Evolutionary conservation across 1,140 invertebrate species (phyloP), one percentile per base, ranked within the genome.

Genomic region (Nebria ingens): DNA sequence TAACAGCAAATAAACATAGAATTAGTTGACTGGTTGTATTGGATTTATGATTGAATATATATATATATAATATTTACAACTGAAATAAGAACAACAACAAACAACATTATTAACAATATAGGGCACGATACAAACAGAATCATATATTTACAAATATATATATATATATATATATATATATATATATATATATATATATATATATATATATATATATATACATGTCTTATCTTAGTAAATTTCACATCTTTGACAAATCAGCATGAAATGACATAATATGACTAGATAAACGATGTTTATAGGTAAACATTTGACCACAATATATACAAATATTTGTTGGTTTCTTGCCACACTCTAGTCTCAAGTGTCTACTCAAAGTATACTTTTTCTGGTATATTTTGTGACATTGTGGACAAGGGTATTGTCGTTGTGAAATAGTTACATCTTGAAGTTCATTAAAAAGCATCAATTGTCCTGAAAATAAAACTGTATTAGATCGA

Each of bases 291-390:
- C 73, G 67, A 58, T 76, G 73, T 59, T 76, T 78, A 61, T 78
- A 71, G 52, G 72, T 73, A 67, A 79, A 79, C 45, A 68, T 70
- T 54, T 71, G 72, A 34, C 72, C 67, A 61, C 65, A 68, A 58
- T 73, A 71, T 13, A 71, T 70, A 60, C 76, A 77, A 51, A 69
- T 66, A 56, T 76, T 72, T 65, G 73, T 74, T 2, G 76, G 75
- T 55, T 72, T 69, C 58, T 77, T 77, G 13, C 76, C 76, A 57
- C 76, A 78, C 59, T 78, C 76, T 42, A 76, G 70, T 2, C 70
- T 74, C 11, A 76, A 65, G 58, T 78, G 76, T 52, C 76, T 66
- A 55, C 68, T 65, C 56, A 77, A 73, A 2, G 74, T 76, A 58
- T 75, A 76, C 64, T 76, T 76, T 56, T 73, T 71, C 52, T 58